Evolutionary conservation across 2,797 vertebrate genomes (phyloP).

Genomic region (Epinephelus coioides): DNA sequence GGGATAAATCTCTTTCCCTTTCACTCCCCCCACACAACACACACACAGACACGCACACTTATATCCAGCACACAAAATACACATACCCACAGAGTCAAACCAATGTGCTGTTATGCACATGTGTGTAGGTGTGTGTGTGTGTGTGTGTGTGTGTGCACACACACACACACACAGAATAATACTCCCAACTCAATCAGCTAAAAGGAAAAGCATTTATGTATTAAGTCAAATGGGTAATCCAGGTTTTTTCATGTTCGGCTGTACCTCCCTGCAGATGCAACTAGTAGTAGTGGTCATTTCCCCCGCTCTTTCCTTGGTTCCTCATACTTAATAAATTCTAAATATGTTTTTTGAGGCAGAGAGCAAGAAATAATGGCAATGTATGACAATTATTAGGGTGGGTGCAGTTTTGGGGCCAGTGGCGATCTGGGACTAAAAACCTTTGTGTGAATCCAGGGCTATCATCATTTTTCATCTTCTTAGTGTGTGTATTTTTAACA

Average conservation of each 20-base stretch:
- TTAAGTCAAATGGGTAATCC: conserved; percentile 1
- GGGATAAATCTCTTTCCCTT: conserved; percentile 53
- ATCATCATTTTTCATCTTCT: no score
- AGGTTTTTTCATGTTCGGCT: neutral
- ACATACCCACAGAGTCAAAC: conserved; percentile 7
- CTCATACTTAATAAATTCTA: neutral
- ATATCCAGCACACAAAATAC: neutral
- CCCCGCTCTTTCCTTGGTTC: neutral
- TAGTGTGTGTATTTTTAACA: no score
- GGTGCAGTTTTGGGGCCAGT: no score
- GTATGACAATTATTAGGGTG: neutral
- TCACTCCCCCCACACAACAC: conserved; percentile 7
- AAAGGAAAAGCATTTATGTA: conserved; percentile 39
- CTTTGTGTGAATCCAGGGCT: no score
- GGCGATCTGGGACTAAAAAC: no score
- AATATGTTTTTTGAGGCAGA: neutral
- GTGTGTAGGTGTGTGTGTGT: neutral
- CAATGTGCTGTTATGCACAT: neutral
- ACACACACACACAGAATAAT: conserved; percentile 11
- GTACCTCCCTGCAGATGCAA: neutral
- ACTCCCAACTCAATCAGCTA: conserved; percentile 37
- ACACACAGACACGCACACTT: neutral
- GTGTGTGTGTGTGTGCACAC: neutral
- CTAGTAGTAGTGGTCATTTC: neutral
- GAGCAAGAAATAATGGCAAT: neutral